A percentile compares a stretch with the other conserved stretches of the same genome.
These are phyloP conservation scores for Lapara coniferarum DNA, from an alignment of 2,888 invertebrate species.

Conservation along the genomic window DNA sequence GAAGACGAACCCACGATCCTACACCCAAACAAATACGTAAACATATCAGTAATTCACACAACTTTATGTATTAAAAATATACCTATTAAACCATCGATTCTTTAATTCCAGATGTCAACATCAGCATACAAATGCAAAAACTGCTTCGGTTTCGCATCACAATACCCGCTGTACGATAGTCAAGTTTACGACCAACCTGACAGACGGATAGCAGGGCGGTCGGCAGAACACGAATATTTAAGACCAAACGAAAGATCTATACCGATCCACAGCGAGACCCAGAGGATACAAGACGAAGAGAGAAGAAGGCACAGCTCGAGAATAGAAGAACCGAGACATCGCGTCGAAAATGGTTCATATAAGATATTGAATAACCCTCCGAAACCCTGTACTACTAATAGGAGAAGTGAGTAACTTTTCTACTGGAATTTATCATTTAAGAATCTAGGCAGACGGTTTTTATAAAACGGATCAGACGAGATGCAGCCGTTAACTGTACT, in stretches of 20 bases:
- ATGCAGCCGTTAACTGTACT: no score
- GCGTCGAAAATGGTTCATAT: slow-evolving; percentile 42
- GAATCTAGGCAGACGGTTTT: no score
- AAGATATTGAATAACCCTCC: slow-evolving; percentile 43
- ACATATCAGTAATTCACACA: no score
- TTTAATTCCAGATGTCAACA: slow-evolving; percentile 33
- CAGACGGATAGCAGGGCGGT: not conserved
- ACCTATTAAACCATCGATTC: no score
- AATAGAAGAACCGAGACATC: slow-evolving; percentile 1
- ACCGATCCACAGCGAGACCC: slow-evolving; percentile 27
- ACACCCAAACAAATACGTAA: no score
- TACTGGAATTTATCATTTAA: not conserved
- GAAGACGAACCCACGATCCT: no score
- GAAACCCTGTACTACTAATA: not conserved
- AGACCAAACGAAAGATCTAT: slow-evolving; percentile 27
- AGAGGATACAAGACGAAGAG: slow-evolving; percentile 33
- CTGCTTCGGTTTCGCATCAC: not conserved
- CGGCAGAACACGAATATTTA: not conserved
- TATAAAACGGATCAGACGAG: no score
- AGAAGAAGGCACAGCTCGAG: slow-evolving; percentile 6
- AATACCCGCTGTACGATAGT: not conserved
- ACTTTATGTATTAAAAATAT: not conserved
- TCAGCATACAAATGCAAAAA: slow-evolving; percentile 31
- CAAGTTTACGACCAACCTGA: not conserved
- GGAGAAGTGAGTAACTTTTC: not conserved